These are phyloP conservation scores for Brachyhypopomus gauderio DNA, from an alignment of 2,113 vertebrate genomes.

Conservation along the genomic window DNA sequence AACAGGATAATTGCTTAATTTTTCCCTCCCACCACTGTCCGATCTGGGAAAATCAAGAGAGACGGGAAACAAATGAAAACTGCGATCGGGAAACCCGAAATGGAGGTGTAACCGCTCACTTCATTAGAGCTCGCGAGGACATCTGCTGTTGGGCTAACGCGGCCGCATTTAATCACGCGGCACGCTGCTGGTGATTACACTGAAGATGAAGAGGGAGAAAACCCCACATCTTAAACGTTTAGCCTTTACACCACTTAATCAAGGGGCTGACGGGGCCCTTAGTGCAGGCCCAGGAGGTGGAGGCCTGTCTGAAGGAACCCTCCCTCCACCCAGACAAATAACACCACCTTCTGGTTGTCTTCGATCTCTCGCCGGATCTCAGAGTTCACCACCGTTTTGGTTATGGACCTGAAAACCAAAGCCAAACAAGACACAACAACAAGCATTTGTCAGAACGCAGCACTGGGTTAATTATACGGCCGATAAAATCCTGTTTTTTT, in stretches of 20 bases:
- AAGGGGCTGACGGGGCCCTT: slow-evolving; percentile 3
- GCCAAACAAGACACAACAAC: slow-evolving; percentile 16
- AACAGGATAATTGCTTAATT: slow-evolving; percentile 67
- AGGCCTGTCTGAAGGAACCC: neutral
- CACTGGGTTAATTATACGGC: neutral
- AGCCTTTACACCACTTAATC: slow-evolving; percentile 14
- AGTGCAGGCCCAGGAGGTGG: neutral
- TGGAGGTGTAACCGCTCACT: slow-evolving; percentile 56
- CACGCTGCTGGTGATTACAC: slow-evolving; percentile 57
- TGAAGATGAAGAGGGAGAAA: slow-evolving; percentile 21
- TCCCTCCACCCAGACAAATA: neutral
- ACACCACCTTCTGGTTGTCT: slow-evolving; percentile 93
- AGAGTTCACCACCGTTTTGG: slow-evolving; percentile 87
- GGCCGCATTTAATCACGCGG: slow-evolving; percentile 53
- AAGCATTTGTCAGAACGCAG: neutral
- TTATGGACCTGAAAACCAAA: slow-evolving; percentile 83
- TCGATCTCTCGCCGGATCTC: slow-evolving; percentile 89
- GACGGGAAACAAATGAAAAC: too few species aligned
- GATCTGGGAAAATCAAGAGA: too few species aligned
- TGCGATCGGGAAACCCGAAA: too few species aligned
- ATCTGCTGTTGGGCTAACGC: slow-evolving; percentile 46
- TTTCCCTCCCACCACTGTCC: slow-evolving; percentile 7
- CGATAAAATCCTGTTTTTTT: neutral
- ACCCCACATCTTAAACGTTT: slow-evolving; percentile 20
- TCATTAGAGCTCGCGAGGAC: slow-evolving; percentile 52